Base-by-base conservation (phyloP, 2,888 invertebrate genomes). In the Gastrophysa polygoni region DNA sequence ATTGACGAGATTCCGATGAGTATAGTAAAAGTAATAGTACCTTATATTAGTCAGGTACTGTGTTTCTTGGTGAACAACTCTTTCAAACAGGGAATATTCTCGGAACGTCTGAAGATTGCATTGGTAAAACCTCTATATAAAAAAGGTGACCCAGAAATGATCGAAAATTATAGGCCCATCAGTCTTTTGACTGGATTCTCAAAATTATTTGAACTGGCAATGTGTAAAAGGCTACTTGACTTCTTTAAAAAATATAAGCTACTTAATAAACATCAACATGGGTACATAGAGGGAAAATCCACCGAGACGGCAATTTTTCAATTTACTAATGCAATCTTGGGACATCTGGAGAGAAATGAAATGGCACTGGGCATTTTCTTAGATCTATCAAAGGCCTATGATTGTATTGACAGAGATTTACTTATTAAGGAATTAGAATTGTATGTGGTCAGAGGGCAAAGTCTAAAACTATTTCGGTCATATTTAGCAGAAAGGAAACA, bases 221-320 rank as follows among this genome's bases (percentile, higher is more conserved):
- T 50, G 50, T 28, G 50, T 5, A 5, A 16, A 7, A 11, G 50
- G 1, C 1, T 50, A 5, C 1, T 28, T 4, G 5, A 50, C 21
- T 50, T 50, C 14, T 14, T 50, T 8, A 28, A 50, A 2, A 28
- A 14, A 2, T 17, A 10, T 10, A 50, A 28, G 1, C 14, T 50
- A 50, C 14, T 50, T n/a, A n/a, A 28, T 50, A 28, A n/a, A 8
- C 10, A 50, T 50, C 28, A 50, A n/a, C 50, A 50, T 50, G 50
- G 24, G 1, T 50, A 50, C 16, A 2, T n/a, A 28, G 10, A 10
- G 28, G 29, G 50, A 24, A 50, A 20, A 50, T 28, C 50, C 10
- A 50, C 50, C 2, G 11, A 50, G 6, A 50, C 21, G 16, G 28
- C 50, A n/a, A 10, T 28, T 28, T 50, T 50, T 28, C 3, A 50